Evolutionary conservation across 2,888 invertebrate species (phyloP).

Genomic region (Hoplodrina ambigua): DNA sequence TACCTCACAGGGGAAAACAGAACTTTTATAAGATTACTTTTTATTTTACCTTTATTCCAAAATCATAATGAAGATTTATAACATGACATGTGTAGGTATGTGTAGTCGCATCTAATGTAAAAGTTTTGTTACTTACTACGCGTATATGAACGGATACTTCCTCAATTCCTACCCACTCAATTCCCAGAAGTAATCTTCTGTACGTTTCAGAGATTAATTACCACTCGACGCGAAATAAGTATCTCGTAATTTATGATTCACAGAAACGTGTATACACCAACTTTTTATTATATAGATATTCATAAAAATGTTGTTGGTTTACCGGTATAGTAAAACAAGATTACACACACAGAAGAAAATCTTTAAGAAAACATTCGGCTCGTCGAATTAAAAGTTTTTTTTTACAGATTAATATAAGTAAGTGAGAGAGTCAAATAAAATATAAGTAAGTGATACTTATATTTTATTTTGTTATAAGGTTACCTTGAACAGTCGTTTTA

Average conservation of each 20-base stretch:
- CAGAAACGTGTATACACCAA: conserved; percentile 20
- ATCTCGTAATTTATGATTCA: conserved; percentile 47
- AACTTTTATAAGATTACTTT: too few relatives aligned
- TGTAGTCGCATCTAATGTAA: conserved; percentile 33
- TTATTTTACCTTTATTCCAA: too few relatives aligned
- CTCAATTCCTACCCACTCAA: conserved; percentile 39
- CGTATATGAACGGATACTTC: conserved; percentile 29
- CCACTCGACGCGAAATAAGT: conserved; percentile 47
- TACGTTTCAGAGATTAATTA: conserved; percentile 58
- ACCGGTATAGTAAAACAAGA: not conserved
- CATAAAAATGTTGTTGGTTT: not conserved
- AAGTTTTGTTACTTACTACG: conserved; percentile 57
- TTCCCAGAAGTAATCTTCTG: conserved; percentile 61
- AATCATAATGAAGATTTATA: too few relatives aligned
- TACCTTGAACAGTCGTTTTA: not conserved
- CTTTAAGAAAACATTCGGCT: not conserved
- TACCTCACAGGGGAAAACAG: too few relatives aligned
- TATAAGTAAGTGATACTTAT: too few relatives aligned
- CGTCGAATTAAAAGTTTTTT: not conserved
- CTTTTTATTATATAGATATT: conserved; percentile 19
- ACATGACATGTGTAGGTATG: not conserved
- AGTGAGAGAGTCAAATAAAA: too few relatives aligned
- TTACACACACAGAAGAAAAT: not conserved
- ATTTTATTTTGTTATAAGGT: not conserved
- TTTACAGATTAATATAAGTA: too few relatives aligned